Evolutionary conservation across 2,888 invertebrate species (phyloP), one percentile per base, ranked within the genome.

Genomic region (Trichogramma evanescens): DNA sequence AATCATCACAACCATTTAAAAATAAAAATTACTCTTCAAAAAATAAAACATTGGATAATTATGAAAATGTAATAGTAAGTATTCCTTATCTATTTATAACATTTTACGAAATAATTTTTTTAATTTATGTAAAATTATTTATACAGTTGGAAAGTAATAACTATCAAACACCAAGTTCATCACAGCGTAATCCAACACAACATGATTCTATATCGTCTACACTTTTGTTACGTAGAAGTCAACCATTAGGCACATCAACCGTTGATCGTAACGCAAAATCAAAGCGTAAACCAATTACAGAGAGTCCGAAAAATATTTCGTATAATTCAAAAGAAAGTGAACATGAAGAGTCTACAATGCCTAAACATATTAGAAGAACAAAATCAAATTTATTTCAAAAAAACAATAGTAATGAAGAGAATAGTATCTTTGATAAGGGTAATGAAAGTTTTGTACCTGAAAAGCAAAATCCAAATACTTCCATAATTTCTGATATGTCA

Each of bases 111-210:
- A 38, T 13, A 50, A 50, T 39, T 51, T 50, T 40, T 4, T 40
- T 9, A 41, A 6, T n/a, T 40, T 51, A 7, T 2, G 13, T 38
- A 53, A 6, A 53, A 10, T 39, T 45, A 39, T 39, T 51, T 39
- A 45, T 39, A 26, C 13, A 8, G 8, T 9, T 9, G 46, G 42
- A 53, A 53, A 6, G 44, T 43, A 10, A 44, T n/a, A 0, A 44
- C 1, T 66, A 63, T 50, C 52, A 6, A 6, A 63, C 54, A 50
- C 39, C 55, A 8, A 56, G 9, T 6, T 42, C 59, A 7, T 9
- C 56, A 6, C 50, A 42, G 6, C 56, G 38, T 4, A 7, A 8
- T 2, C 40, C 55, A 48, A 48, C 10, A n/a, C 6, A 45, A 3
- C 40, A n/a, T 26, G 5, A 45, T 40, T 10, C 26, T 26, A 26